These are phyloP conservation scores for Ischnura elegans DNA, from an alignment of 2,888 invertebrate species.

Conservation along the genomic window DNA sequence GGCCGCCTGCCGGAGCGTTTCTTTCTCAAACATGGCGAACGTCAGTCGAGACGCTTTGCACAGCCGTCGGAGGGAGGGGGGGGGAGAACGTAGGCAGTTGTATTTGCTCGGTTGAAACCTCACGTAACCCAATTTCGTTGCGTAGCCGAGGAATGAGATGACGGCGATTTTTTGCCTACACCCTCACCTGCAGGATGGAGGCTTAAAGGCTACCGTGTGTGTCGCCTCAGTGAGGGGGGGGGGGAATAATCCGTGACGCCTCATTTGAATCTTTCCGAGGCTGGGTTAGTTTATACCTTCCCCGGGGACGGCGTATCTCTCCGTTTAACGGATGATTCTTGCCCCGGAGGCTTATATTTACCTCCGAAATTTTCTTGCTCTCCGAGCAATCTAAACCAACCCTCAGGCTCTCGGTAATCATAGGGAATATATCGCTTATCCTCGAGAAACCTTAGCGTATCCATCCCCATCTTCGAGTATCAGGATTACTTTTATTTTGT, in stretches of 20 bases:
- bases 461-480: too few relatives aligned
- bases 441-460: too few relatives aligned
- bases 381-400: neutral
- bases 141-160: neutral
- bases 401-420: too few relatives aligned
- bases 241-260: neutral
- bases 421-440: too few relatives aligned
- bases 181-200: neutral
- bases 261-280: neutral
- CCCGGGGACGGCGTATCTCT: neutral
- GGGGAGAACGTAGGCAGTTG: too few relatives aligned
- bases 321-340: neutral
- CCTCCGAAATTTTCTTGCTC: slow-evolving; percentile 15
- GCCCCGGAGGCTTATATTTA: neutral
- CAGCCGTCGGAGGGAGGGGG: neutral
- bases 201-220: neutral
- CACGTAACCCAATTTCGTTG: neutral
- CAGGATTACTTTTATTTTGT: too few relatives aligned
- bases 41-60: neutral
- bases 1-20: neutral
- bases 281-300: neutral
- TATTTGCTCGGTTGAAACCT: neutral
- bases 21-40: slow-evolving; percentile 1
- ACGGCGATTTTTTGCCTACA: neutral
- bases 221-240: neutral